Evolutionary conservation across 2,888 invertebrate species (phyloP).

Genomic region (Cordilura impudica): DNA sequence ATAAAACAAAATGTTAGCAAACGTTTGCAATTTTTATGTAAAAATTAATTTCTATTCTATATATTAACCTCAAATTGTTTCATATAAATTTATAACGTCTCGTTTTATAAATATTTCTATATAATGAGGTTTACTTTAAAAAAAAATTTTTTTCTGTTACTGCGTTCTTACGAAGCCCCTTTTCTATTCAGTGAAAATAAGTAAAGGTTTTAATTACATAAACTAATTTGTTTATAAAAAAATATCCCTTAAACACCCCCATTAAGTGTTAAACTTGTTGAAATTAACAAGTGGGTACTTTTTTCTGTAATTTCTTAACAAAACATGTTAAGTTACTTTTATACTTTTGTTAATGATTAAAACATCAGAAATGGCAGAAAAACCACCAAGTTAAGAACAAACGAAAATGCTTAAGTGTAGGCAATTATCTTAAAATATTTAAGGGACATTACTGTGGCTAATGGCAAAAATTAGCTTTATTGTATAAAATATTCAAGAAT

Average conservation of each 20-base stretch:
- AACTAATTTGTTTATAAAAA: conserved; percentile 31
- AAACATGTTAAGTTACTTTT: conserved; percentile 16
- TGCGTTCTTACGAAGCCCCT: background rate
- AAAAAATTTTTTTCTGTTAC: background rate
- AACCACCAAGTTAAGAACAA: background rate
- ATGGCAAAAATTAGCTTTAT: conserved; percentile 37
- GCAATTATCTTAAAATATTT: conserved; percentile 31
- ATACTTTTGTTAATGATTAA: background rate
- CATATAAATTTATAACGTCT: too few relatives aligned
- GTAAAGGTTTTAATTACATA: conserved; percentile 39
- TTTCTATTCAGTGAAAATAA: background rate
- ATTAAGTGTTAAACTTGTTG: conserved; percentile 39
- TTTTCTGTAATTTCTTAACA: background rate
- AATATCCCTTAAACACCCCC: conserved; percentile 32
- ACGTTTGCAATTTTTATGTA: too few relatives aligned
- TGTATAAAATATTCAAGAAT: conserved; percentile 20
- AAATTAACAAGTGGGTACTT: conserved; percentile 14
- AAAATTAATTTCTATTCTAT: too few relatives aligned
- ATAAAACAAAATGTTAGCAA: too few relatives aligned
- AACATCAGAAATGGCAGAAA: conserved; percentile 2
- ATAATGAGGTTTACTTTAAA: too few relatives aligned
- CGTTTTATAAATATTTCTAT: too few relatives aligned
- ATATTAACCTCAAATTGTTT: too few relatives aligned
- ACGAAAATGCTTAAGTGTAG: conserved; percentile 35
- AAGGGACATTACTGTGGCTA: conserved; percentile 30